phyloP scores from a whole-genome alignment of 1,140 invertebrate species.

The Charaxes varanes region DNA sequence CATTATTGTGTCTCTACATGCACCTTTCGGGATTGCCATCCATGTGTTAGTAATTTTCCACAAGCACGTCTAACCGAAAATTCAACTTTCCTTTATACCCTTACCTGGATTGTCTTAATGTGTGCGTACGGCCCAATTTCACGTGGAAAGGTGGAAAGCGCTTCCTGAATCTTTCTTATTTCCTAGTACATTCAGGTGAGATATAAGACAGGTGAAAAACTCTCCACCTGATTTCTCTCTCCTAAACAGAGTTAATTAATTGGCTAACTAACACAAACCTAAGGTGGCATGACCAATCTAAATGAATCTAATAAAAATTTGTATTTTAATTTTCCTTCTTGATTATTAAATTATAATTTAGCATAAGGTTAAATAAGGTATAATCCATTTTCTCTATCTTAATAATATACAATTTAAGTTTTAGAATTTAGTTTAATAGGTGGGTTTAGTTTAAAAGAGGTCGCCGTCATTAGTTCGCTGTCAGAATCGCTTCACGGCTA shows the following conservation, averaged over 20 bases:
- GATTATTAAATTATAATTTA: slow-evolving; percentile 3
- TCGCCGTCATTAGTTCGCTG: no score
- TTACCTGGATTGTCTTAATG: slow-evolving; percentile 10
- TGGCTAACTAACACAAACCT: no score
- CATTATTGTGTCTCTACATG: slow-evolving; percentile 1
- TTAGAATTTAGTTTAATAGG: no score
- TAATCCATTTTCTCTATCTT: no score
- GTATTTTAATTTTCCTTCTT: slow-evolving; percentile 10
- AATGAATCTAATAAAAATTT: no score
- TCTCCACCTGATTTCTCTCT: slow-evolving; percentile 28
- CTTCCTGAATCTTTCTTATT: slow-evolving; percentile 32
- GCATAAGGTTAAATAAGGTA: background rate
- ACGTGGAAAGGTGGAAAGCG: slow-evolving; percentile 32
- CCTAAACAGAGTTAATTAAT: no score
- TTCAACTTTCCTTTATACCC: background rate
- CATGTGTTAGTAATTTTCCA: background rate
- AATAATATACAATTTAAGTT: no score
- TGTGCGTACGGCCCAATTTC: slow-evolving; percentile 22
- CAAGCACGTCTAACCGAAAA: background rate
- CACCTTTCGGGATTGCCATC: background rate
- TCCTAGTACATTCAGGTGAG: slow-evolving; percentile 53
- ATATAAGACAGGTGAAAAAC: slow-evolving; percentile 58
- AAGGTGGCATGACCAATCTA: no score
- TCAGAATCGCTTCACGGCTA: slow-evolving; percentile 53
- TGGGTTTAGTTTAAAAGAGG: no score